phyloP scores from a whole-genome alignment of 2,797 vertebrate species.

The Myiotriccus ornatus region DNA sequence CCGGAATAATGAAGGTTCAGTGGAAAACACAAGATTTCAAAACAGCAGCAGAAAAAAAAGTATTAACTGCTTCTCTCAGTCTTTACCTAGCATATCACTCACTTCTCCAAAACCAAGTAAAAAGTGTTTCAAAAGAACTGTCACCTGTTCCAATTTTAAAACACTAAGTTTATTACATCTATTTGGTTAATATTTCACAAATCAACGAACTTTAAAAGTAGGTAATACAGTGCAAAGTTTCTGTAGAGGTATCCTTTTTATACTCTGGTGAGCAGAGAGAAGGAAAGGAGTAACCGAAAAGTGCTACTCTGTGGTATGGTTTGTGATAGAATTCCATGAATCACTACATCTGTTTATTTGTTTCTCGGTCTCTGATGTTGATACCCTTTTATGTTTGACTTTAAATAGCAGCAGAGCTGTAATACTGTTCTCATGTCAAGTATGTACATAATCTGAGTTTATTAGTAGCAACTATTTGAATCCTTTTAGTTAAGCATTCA shows the following conservation, averaged over 20 bases:
- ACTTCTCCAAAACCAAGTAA: neutral
- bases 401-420: neutral
- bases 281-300: neutral
- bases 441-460: neutral
- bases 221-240: neutral
- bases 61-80: neutral
- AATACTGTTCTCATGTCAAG: neutral
- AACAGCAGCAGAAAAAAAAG: neutral
- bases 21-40: neutral
- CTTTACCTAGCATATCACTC: neutral
- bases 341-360: neutral
- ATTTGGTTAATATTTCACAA: neutral
- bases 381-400: slow-evolving; percentile 1
- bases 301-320: neutral
- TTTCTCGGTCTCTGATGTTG: neutral
- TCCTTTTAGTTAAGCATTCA: neutral
- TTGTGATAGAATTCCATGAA: neutral
- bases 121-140: neutral
- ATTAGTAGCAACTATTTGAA: neutral
- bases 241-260: neutral
- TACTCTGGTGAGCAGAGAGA: neutral
- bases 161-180: neutral
- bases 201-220: neutral
- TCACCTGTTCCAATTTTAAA: neutral
- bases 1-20: neutral